Conservation (phyloP, 2,113 vertebrate species). For the Pardalotus punctatus region DNA sequence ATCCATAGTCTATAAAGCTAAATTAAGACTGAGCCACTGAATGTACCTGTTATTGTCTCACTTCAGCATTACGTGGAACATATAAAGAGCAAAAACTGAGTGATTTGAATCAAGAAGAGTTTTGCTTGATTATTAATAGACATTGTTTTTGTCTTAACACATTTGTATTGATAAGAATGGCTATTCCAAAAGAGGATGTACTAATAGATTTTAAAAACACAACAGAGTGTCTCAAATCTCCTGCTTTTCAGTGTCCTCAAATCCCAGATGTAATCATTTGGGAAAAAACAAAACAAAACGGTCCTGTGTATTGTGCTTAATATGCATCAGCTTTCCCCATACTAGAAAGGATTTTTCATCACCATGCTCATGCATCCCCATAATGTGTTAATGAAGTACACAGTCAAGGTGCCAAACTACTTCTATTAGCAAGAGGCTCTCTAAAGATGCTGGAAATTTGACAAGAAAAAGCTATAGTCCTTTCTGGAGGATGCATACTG, state of each 20-base stretch:
- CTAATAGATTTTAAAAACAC: not conserved
- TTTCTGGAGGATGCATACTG: not conserved
- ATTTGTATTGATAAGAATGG: not conserved
- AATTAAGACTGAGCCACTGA: not conserved
- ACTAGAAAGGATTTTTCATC: not conserved
- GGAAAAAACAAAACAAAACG: fast-evolving
- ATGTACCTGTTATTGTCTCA: not conserved
- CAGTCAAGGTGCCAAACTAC: not conserved
- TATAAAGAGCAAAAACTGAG: not conserved
- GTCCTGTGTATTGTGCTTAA: not conserved
- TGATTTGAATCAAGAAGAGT: not conserved
- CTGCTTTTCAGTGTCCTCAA: not conserved
- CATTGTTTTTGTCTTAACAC: not conserved
- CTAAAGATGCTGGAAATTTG: not conserved
- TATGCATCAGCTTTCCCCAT: not conserved
- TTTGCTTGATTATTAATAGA: not conserved
- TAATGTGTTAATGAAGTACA: not conserved
- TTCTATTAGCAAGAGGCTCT: not conserved
- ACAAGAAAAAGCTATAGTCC: not conserved
- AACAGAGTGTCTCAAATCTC: not conserved
- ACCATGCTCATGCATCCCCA: not conserved
- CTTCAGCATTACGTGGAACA: not conserved
- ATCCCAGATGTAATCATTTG: not conserved
- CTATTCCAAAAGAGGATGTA: not conserved
- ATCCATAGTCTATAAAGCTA: not conserved